Evolutionary conservation across 2,888 invertebrate species (phyloP).

Genomic region (Chalcosyrphus nemorum): DNA sequence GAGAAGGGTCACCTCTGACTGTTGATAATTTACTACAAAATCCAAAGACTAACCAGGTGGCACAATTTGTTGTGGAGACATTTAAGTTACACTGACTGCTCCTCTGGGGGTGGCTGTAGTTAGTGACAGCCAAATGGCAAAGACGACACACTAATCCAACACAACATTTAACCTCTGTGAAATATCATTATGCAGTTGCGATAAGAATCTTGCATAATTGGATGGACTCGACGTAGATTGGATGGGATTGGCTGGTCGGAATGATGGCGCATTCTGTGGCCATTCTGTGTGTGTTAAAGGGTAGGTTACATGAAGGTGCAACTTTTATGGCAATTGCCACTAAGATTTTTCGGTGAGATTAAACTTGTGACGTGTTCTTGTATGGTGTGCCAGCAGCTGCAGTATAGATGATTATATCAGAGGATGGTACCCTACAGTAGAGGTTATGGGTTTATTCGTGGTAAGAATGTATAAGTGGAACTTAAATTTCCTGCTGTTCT

Average conservation of each 20-base stretch:
- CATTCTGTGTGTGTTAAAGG: conserved; percentile 13
- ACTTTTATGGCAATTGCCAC: conserved; percentile 57
- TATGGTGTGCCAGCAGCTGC: conserved; percentile 5
- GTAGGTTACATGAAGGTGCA: conserved; percentile 57
- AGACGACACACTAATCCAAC: conserved; percentile 47
- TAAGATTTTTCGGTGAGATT: conserved; percentile 41
- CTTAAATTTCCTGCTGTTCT: conserved; percentile 30
- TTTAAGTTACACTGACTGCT: conserved; percentile 18
- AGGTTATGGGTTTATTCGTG: conserved; percentile 20
- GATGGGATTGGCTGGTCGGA: conserved; percentile 46
- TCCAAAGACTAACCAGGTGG: conserved; percentile 14
- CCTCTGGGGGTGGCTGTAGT: neutral
- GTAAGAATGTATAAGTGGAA: conserved; percentile 33
- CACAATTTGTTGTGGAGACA: conserved; percentile 29
- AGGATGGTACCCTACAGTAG: neutral
- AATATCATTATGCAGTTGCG: conserved; percentile 61
- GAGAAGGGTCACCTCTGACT: conserved; percentile 45
- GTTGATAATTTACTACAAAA: conserved; percentile 24
- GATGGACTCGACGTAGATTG: conserved; percentile 50
- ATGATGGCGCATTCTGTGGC: conserved; percentile 3
- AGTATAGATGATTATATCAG: conserved; percentile 18
- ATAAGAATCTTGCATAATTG: conserved; percentile 71
- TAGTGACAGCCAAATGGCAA: conserved; percentile 54
- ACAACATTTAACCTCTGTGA: conserved; percentile 65
- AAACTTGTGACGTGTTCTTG: conserved; percentile 15